Percentiles rank a stretch among this genome's conserved stretches.
These are phyloP conservation scores for Pyrgilauda ruficollis DNA, from an alignment of 2,113 vertebrate genomes.

Conservation along the genomic window DNA sequence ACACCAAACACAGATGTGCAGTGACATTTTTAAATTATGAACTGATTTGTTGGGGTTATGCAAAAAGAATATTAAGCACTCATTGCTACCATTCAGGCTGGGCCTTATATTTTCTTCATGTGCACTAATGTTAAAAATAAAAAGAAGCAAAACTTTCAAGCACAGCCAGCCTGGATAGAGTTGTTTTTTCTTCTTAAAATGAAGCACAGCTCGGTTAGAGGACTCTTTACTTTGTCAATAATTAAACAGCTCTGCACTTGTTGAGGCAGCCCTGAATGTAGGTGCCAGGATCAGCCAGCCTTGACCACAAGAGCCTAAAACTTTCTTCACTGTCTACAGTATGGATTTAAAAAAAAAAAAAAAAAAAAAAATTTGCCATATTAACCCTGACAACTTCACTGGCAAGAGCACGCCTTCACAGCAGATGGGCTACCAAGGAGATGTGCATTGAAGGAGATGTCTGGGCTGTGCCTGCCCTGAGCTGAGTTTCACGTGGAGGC, in stretches of 20 bases:
- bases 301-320: background rate
- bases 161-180: background rate
- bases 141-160: background rate
- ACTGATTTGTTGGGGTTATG: background rate
- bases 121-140: background rate
- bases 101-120: background rate
- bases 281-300: background rate
- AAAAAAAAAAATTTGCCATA: background rate
- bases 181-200: background rate
- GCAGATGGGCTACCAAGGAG: background rate
- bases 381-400: background rate
- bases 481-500: background rate
- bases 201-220: background rate
- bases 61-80: background rate
- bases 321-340: background rate
- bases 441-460: background rate
- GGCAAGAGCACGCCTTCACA: background rate
- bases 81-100: background rate
- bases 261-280: background rate
- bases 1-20: background rate
- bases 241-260: slow-evolving; percentile 13
- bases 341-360: background rate
- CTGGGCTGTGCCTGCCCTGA: background rate
- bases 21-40: slow-evolving; percentile 19
- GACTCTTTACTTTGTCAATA: slow-evolving; percentile 10